Base-by-base conservation (phyloP, 1,140 invertebrate species). In the Drosophila pseudoananassae region DNA sequence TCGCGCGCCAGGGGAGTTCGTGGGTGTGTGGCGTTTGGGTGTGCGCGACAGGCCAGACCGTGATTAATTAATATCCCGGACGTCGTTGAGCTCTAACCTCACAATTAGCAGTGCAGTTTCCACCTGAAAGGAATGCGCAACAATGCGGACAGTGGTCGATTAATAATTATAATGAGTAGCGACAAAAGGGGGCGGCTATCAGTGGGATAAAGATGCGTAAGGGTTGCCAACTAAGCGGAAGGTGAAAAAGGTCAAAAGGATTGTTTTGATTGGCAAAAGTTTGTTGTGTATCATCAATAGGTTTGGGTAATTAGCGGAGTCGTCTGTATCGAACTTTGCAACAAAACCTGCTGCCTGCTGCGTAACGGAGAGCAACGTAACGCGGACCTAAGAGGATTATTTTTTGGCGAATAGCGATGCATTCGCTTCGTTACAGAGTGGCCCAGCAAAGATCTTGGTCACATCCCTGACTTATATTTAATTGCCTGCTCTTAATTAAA, bases 31-130 rank as follows among this genome's bases (percentile, higher is more conserved):
- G 33, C 33, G 33, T 1, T 3, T 36, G 33, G 33, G 33, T 36
- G 33, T 58, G 36, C 59, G 38, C 27, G 47, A 68, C 66, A 72
- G 79, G 65, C 71, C 79, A 71, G 72, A 38, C 58, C 73, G 68
- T 81, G 83, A 87, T 78, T 87, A 87, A 85, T 82, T 81, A 87
- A 82, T 78, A 75, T 87, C 61, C 55, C 50, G 43, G 68, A 69
- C 33, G 47, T 49, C 64, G 65, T 38, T 52, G 52, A 53, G 47
- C 46, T 72, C 55, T 68, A 79, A 70, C 50, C 55, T 64, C 50
- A 50, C 73, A 78, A 81, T 81, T 81, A 54, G 58, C 81, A 74
- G 57, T 76, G 78, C 75, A 76, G 60, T 74, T 75, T 63, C 57
- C 74, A 82, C 60, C 82, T 85, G 78, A 63, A 85, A 85, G 58